Conservation (phyloP, 1,140 invertebrate species). For the Euwallacea similis region DNA sequence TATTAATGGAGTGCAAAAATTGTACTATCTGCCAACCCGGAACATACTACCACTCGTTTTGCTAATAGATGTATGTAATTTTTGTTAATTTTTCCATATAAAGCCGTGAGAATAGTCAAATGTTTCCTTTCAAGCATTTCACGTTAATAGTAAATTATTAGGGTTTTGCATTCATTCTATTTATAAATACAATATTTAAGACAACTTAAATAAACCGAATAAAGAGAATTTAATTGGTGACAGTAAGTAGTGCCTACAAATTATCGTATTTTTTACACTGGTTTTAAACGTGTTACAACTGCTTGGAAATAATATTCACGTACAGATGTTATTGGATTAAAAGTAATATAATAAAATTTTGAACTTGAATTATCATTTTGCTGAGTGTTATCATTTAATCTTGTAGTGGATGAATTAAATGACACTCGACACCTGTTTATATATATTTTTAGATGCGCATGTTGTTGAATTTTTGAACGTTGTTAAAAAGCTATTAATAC, state of each 20-base stretch:
- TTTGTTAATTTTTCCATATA: no score
- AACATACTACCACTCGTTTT: not conserved
- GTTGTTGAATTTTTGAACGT: no score
- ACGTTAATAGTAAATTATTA: no score
- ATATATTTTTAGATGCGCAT: no score
- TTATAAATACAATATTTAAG: not conserved
- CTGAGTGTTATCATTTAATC: no score
- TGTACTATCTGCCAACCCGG: not conserved
- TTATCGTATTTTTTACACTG: not conserved
- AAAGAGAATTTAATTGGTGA: not conserved
- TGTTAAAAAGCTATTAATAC: no score
- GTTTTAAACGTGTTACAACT: not conserved
- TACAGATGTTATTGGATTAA: conserved; percentile 1
- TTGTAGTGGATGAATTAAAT: no score
- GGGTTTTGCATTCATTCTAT: not conserved
- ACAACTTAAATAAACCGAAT: not conserved
- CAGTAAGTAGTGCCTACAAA: not conserved
- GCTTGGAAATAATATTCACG: conserved; percentile 1
- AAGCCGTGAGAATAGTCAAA: not conserved
- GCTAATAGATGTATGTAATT: not conserved
- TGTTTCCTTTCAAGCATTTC: not conserved
- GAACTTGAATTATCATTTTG: not conserved
- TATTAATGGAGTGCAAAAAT: no score
- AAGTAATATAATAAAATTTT: conserved; percentile 5
- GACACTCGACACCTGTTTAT: no score